These are phyloP conservation scores for Nesospiza acunhae DNA, from an alignment of 2,113 vertebrate genomes.

Conservation along the genomic window DNA sequence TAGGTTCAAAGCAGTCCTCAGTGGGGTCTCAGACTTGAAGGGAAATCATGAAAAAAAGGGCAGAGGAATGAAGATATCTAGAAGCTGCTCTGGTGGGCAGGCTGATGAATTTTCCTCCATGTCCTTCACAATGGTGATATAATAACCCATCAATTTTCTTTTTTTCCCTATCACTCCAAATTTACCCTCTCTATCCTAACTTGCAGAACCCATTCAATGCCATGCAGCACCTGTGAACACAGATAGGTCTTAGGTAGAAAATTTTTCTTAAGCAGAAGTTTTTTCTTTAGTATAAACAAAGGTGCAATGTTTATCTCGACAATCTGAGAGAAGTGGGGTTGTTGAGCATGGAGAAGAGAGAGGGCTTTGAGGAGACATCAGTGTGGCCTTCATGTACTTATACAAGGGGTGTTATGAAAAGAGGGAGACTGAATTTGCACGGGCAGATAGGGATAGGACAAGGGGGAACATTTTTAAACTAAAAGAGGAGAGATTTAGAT, in stretches of 20 bases:
- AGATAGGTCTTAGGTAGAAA: neutral
- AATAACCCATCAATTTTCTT: neutral
- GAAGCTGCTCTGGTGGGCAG: neutral
- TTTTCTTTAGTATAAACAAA: neutral
- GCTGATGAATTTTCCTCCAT: neutral
- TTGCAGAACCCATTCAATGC: neutral
- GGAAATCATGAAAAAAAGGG: neutral
- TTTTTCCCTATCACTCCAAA: neutral
- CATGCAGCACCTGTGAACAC: neutral
- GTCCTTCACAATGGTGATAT: accelerated
- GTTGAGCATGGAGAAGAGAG: neutral
- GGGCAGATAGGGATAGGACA: neutral
- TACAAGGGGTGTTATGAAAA: too few species aligned
- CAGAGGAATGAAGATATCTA: neutral
- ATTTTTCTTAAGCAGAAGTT: neutral
- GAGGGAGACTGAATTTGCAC: neutral
- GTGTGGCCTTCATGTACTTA: neutral
- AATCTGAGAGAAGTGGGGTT: neutral
- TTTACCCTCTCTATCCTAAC: neutral
- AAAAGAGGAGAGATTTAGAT: neutral
- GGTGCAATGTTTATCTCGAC: neutral
- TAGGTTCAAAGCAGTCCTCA: neutral
- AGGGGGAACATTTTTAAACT: neutral
- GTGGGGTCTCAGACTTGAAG: neutral
- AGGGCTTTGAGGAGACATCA: neutral